Conservation (phyloP, 2,888 invertebrate genomes). For the Chesias legatella region DNA sequence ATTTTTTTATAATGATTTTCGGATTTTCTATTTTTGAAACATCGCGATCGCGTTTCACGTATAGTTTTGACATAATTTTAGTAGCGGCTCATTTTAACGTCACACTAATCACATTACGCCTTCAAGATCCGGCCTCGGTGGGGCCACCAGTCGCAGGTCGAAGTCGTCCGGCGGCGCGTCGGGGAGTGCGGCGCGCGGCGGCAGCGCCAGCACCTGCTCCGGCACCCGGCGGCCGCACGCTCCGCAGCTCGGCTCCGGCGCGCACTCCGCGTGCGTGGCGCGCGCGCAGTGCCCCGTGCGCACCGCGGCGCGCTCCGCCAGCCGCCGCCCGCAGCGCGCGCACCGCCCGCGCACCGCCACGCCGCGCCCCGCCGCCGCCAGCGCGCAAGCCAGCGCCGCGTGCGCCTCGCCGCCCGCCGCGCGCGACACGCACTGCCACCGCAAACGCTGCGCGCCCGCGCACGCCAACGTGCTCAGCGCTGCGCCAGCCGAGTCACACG, state of each 20-base stretch:
- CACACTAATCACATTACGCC: conserved; percentile 44
- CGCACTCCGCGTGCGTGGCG: conserved; percentile 56
- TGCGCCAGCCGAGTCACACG: conserved; percentile 42
- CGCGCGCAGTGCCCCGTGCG: conserved; percentile 62
- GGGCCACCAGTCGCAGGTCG: conserved; percentile 53
- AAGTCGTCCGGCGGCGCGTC: conserved; percentile 34
- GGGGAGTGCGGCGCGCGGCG: conserved; percentile 35
- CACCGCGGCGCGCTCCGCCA: conserved; percentile 36
- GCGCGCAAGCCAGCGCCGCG: conserved; percentile 51
- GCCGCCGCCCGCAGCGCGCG: conserved; percentile 46
- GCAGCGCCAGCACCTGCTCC: conserved; percentile 27
- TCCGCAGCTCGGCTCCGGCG: conserved; percentile 44
- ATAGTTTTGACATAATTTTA: no score
- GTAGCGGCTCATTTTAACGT: no score
- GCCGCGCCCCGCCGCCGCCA: conserved; percentile 49
- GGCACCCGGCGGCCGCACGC: conserved; percentile 50
- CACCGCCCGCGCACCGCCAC: conserved; percentile 57
- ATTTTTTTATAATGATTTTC: no score
- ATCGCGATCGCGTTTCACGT: no score
- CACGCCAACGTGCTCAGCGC: conserved; percentile 45
- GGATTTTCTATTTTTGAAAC: no score
- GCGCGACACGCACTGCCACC: conserved; percentile 42
- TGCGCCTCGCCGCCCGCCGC: conserved; percentile 48
- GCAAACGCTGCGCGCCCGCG: conserved; percentile 34
- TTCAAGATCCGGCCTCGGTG: conserved; percentile 69